Base-by-base conservation (phyloP, 2,113 vertebrate species). In the Lichenostomus cassidix region DNA sequence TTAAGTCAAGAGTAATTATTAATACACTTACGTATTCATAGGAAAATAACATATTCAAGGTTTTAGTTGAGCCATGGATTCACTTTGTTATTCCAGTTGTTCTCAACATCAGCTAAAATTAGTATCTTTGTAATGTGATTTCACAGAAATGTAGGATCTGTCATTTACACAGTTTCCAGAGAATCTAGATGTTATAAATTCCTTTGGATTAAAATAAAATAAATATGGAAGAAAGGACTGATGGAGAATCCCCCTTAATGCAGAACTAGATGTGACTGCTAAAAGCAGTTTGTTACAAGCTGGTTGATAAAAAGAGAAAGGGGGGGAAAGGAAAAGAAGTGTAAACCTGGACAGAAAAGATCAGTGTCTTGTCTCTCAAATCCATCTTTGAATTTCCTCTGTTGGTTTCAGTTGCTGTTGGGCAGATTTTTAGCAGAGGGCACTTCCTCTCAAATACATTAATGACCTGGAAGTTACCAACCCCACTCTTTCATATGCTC, bases 341-440 rank as follows among this genome's bases (percentile, higher is more conserved):
- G 67, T 96, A 94, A 91, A 92, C 42, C 87, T 94, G 64, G n/a
- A 87, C 77, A 94, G 91, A 87, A 85, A 41, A 27, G 49, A 15
- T 4, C 44, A 15, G 84, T 87, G 74, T 94, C 83, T 93, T 94
- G 81, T 94, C 81, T 96, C 69, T 89, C 86, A 83, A 85, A 89
- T 58, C 63, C 77, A 47, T n/a, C 68, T 89, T 67, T 78, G 49
- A 84, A 49, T 68, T 87, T 78, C 50, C 53, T 55, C 84, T 80
- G 44, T 35, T 68, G 70, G 82, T 83, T 91, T 83, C 71, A 58
- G 64, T 88, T 93, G 77, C 83, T 94, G 73, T 87, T 80, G 91
- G 73, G 79, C 92, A 60, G 65, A 55, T 58, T 77, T 92, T 92
- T 64, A 81, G 35, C 56, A 1, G 35, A 70, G 83, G 86, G 27